These are phyloP conservation scores for Nothobranchius furzeri DNA, from an alignment of 2,113 vertebrate species.

Conservation along the genomic window DNA sequence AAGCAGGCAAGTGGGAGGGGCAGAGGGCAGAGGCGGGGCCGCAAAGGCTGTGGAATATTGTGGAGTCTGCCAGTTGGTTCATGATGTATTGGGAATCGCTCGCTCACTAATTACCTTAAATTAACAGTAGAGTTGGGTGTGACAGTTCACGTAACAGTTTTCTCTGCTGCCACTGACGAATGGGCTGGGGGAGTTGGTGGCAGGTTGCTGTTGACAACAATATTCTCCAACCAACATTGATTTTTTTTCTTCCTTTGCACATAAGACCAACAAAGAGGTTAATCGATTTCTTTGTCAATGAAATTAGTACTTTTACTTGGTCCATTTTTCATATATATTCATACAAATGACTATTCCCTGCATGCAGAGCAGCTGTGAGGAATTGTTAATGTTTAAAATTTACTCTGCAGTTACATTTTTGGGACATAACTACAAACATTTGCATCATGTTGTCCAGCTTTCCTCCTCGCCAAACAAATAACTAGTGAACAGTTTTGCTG, in stretches of 20 bases:
- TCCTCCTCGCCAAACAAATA: background rate
- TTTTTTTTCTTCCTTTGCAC: conserved; percentile 61
- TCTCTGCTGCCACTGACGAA: conserved; percentile 82
- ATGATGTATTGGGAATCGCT: conserved; percentile 85
- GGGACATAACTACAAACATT: background rate
- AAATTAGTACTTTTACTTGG: conserved; percentile 38
- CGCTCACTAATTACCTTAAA: conserved; percentile 85
- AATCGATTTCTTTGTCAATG: conserved; percentile 20
- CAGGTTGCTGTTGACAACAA: conserved; percentile 79
- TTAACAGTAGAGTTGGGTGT: conserved; percentile 85
- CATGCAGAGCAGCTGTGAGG: too few species aligned
- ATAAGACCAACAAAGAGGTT: conserved; percentile 20
- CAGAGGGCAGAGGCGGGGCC: conserved; percentile 33
- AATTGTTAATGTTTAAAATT: too few species aligned
- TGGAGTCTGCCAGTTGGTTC: conserved; percentile 77
- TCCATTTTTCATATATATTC: too few species aligned
- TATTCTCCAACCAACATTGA: conserved; percentile 73
- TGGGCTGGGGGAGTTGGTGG: conserved; percentile 76
- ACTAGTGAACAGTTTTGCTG: conserved; percentile 13
- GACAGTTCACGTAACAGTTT: conserved; percentile 84
- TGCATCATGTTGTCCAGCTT: background rate
- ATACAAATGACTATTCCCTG: too few species aligned
- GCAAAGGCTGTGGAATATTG: conserved; percentile 76
- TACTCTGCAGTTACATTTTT: conserved; percentile 19
- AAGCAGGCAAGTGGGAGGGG: conserved; percentile 22